Conservation (phyloP, 2,888 invertebrate species). For the Limenitis camilla region DNA sequence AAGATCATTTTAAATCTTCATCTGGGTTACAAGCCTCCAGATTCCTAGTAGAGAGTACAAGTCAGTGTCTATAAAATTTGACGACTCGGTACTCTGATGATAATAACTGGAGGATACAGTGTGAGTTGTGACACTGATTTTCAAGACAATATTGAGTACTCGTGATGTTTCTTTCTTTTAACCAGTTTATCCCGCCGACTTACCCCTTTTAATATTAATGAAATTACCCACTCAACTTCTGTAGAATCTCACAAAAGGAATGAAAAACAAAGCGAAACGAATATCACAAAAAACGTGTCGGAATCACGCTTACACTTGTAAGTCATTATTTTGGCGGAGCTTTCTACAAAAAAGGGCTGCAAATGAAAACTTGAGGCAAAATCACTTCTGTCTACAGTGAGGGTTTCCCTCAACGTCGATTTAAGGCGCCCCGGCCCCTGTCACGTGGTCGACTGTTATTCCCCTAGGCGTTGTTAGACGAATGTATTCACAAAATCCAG, state of each 20-base stretch:
- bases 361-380: constrained; percentile 20
- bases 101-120: too few relatives aligned
- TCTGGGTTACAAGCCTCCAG: too few relatives aligned
- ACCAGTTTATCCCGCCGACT: too few relatives aligned
- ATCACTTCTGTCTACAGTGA: constrained; percentile 18
- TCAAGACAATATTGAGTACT: too few relatives aligned
- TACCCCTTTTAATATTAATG: too few relatives aligned
- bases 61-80: too few relatives aligned
- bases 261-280: background rate
- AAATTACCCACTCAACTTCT: too few relatives aligned
- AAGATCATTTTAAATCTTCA: too few relatives aligned
- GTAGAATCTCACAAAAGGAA: background rate
- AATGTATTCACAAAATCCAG: constrained; percentile 15
- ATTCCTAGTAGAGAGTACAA: too few relatives aligned
- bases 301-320: constrained; percentile 3
- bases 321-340: constrained; percentile 18
- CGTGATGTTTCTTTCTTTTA: too few relatives aligned
- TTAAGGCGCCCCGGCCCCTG: constrained; percentile 11
- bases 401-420: constrained; percentile 15
- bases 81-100: too few relatives aligned
- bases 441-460: constrained; percentile 11
- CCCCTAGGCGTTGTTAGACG: constrained; percentile 17
- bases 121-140: too few relatives aligned
- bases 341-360: constrained; percentile 10
- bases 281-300: background rate